Evolutionary conservation across 2,888 invertebrate species (phyloP).

Genomic region (Neria commutata): DNA sequence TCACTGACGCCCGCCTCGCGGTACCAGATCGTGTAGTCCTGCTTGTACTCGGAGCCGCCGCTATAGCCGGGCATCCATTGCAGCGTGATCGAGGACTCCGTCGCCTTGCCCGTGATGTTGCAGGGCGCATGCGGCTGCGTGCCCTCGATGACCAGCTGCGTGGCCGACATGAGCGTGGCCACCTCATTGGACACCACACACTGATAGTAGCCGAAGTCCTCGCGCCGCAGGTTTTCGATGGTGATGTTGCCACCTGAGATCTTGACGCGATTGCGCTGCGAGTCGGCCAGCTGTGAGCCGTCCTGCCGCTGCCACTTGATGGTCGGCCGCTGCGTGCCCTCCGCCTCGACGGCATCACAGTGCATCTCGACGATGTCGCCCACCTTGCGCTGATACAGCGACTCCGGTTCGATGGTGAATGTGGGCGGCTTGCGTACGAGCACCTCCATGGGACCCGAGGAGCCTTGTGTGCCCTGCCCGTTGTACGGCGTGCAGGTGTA

Average conservation of each 20-base stretch:
- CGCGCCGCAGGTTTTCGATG: conserved; percentile 82
- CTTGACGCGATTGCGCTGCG: conserved; percentile 81
- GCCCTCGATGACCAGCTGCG: conserved; percentile 88
- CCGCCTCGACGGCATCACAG: conserved; percentile 90
- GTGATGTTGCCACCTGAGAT: conserved; percentile 88
- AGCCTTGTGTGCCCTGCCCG: conserved; percentile 91
- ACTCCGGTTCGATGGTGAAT: conserved; percentile 88
- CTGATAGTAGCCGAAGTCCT: conserved; percentile 94
- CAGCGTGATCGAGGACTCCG: conserved; percentile 87
- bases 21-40: conserved; percentile 95
- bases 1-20: conserved; percentile 85
- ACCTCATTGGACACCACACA: conserved; percentile 96
- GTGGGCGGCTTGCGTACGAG: conserved; percentile 91
- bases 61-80: conserved; percentile 95
- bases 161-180: conserved; percentile 89
- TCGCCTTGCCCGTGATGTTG: conserved; percentile 89
- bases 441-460: conserved; percentile 82
- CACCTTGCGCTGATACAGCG: conserved; percentile 88
- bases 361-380: conserved; percentile 94
- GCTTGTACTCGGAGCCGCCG: conserved; percentile 93
- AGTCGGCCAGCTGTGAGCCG: conserved; percentile 68
- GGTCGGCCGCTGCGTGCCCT: conserved; percentile 87
- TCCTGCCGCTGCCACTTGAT: conserved; percentile 91
- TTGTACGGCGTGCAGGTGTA: conserved; percentile 97
- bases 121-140: conserved; percentile 97